phyloP scores from a whole-genome alignment of 2,888 invertebrate genomes.

The Operophtera brumata region DNA sequence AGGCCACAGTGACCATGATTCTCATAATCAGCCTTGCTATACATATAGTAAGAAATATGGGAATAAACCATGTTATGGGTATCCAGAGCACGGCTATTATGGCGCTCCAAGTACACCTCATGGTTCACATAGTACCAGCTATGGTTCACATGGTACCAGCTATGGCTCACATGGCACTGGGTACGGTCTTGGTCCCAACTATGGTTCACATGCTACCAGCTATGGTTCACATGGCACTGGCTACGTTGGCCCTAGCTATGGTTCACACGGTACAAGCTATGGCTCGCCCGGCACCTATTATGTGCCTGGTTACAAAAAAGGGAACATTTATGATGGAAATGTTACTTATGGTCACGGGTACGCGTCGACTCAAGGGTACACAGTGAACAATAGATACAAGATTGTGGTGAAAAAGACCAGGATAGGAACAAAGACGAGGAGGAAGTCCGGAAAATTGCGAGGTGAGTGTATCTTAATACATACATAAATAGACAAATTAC shows the following conservation, averaged over 20 bases:
- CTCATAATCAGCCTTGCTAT: constrained; percentile 9
- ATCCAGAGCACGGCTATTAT: not conserved
- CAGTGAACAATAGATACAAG: constrained; percentile 57
- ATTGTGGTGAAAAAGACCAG: constrained; percentile 61
- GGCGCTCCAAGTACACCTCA: constrained; percentile 4
- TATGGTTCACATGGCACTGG: constrained; percentile 13
- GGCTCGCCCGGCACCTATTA: constrained; percentile 26
- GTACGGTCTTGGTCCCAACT: constrained; percentile 11
- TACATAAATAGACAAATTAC: no score
- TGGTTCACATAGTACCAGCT: constrained; percentile 10
- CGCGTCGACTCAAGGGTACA: constrained; percentile 57
- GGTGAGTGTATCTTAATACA: constrained; percentile 45
- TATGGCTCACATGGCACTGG: constrained; percentile 13
- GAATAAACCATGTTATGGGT: constrained; percentile 11
- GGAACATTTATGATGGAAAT: constrained; percentile 47
- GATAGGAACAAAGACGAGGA: constrained; percentile 37
- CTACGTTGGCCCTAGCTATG: constrained; percentile 15
- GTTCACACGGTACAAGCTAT: constrained; percentile 10
- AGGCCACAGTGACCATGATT: not conserved
- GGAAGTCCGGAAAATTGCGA: constrained; percentile 46
- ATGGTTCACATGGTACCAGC: constrained; percentile 6
- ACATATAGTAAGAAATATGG: constrained; percentile 20
- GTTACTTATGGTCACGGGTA: constrained; percentile 45
- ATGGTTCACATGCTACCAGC: constrained; percentile 6
- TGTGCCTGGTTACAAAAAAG: constrained; percentile 42